These are phyloP conservation scores for Tenualosa thibaudeaui DNA, from an alignment of 2,797 vertebrate genomes.

Conservation along the genomic window DNA sequence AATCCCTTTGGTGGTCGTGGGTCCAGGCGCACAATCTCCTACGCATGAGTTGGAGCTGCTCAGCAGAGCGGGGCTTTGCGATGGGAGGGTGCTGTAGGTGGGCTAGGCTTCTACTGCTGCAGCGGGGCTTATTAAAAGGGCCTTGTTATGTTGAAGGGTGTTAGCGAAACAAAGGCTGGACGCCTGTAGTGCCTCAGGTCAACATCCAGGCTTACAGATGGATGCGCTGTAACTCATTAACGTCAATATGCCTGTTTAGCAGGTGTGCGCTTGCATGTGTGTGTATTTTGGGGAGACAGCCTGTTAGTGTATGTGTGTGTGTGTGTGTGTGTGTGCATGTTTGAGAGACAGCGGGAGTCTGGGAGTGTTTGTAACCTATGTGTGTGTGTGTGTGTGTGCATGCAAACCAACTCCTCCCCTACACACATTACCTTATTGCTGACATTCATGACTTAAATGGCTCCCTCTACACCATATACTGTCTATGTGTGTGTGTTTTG, in stretches of 20 bases:
- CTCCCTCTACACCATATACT: neutral
- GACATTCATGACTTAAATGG: neutral
- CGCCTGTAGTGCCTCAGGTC: slow-evolving; percentile 58
- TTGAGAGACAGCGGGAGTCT: slow-evolving; percentile 39
- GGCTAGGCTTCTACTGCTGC: neutral
- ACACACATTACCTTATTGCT: neutral
- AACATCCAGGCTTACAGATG: slow-evolving; percentile 69
- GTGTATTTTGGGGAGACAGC: neutral
- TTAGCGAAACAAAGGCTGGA: slow-evolving; percentile 17
- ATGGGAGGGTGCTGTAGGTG: neutral
- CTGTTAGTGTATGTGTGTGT: neutral
- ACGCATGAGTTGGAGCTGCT: neutral
- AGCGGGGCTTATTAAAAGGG: neutral
- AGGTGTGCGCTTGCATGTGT: slow-evolving; percentile 58
- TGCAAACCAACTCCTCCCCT: neutral
- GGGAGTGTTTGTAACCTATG: neutral
- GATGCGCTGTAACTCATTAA: slow-evolving; percentile 72
- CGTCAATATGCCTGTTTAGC: slow-evolving; percentile 76
- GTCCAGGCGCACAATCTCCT: neutral
- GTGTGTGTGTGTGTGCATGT: neutral
- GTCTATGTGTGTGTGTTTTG: neutral
- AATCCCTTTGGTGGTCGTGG: neutral
- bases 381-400: neutral
- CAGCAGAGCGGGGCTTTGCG: neutral
- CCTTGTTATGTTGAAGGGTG: slow-evolving; percentile 21